Evolutionary conservation across 2,888 invertebrate species (phyloP).

Genomic region (Terebella lapidaria): DNA sequence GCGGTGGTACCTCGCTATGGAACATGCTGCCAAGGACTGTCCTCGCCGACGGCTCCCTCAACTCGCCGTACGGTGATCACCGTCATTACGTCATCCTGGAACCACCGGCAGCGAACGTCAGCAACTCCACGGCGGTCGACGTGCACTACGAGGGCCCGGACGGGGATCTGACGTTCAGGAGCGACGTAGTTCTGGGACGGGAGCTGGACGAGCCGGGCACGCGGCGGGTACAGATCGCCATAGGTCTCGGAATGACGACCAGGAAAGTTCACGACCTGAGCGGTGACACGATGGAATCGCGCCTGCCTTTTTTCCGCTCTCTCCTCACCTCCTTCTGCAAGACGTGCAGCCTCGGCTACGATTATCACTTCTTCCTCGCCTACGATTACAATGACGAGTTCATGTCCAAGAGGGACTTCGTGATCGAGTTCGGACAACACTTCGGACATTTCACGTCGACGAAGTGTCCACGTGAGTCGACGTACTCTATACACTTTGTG

Average conservation of each 20-base stretch:
- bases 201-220: no score
- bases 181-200: no score
- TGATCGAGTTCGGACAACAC: slow-evolving; percentile 1
- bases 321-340: slow-evolving; percentile 21
- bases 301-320: background rate
- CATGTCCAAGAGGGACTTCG: slow-evolving; percentile 6
- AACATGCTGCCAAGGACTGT: no score
- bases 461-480: slow-evolving; percentile 6
- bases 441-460: slow-evolving; percentile 4
- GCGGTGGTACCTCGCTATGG: no score
- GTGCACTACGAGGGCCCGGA: no score
- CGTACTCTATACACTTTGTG: slow-evolving; percentile 16
- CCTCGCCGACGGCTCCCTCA: no score
- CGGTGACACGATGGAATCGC: background rate
- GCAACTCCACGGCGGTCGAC: no score
- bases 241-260: background rate
- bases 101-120: no score
- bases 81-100: no score
- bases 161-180: no score
- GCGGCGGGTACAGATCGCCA: no score
- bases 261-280: background rate
- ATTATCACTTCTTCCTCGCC: slow-evolving; percentile 24
- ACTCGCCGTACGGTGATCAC: no score
- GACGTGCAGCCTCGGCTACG: slow-evolving; percentile 14
- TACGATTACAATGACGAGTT: slow-evolving; percentile 19